These are phyloP conservation scores for Tragopan temminckii DNA, from an alignment of 2,797 vertebrate genomes.

Conservation along the genomic window DNA sequence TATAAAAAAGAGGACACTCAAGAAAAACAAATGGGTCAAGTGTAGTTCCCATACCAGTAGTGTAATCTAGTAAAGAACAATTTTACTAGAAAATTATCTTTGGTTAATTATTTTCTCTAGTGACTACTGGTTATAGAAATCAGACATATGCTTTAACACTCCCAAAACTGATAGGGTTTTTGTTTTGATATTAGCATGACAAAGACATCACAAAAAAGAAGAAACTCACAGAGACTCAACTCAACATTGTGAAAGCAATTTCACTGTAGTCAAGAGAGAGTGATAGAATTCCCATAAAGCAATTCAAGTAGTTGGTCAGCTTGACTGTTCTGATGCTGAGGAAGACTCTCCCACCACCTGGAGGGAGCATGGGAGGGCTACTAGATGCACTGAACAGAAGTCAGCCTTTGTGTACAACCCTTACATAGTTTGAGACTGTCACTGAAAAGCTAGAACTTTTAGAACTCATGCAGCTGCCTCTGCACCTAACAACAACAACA, in stretches of 20 bases:
- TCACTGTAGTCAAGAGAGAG: neutral
- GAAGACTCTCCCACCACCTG: neutral
- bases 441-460: neutral
- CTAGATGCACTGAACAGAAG: neutral
- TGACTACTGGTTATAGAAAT: neutral
- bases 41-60: neutral
- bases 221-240: neutral
- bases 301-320: neutral
- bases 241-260: neutral
- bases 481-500: neutral
- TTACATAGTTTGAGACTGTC: neutral
- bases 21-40: neutral
- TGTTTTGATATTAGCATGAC: neutral
- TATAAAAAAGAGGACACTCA: neutral
- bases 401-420: neutral
- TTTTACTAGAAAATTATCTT: neutral
- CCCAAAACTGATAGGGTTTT: neutral
- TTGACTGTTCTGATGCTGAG: accelerated
- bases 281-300: neutral
- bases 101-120: neutral
- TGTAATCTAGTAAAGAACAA: neutral
- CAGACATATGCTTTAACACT: neutral
- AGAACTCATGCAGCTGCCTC: neutral
- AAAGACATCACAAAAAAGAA: neutral
- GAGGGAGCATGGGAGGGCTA: neutral